Base-by-base conservation (phyloP, 2,888 invertebrate species). In the Hylaea fasciaria region DNA sequence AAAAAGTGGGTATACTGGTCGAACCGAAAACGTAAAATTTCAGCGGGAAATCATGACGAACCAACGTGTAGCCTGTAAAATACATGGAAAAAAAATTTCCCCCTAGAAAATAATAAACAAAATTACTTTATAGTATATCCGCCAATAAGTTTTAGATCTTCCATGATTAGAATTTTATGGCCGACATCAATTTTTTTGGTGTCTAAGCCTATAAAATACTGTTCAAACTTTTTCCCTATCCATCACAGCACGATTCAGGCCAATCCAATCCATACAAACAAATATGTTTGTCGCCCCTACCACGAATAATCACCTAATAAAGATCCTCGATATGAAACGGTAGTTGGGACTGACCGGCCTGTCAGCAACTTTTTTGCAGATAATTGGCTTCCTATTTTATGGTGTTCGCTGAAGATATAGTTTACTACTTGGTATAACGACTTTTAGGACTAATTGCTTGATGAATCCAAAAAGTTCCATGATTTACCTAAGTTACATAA, bases 251-350 rank as follows among this genome's bases (percentile, higher is more conserved):
- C 48, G 51, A 52, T 14, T 17, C 16, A 32, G 16, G 4, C 16
- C 17, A 39, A 3, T 8, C 13, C 5, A 8, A 14, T 45, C 10
- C 22, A 55, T 13, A 22, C 17, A 46, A 32, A 52, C 35, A 58
- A 58, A 52, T 53, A 58, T 52, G 58, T 58, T 58, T 58, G 43
- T 53, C 48, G 28, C 17, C 35, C 29, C 0, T 12, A 39, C 2
- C 29, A n/a, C 35, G 35, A 29, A 43, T 47, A 53, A 48, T 48
- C 41, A 35, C 45, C n/a, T 16, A 14, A 52, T 58, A 58, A 58
- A 58, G 58, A 58, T 58, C 13, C 28, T n/a, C 7, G 58, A 52
- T 58, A 53, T 44, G 14, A 51, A 49, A 11, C 40, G 28, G 47
- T 12, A 14, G 28, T 13, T 9, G 3, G 3, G 0, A 22, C 32